Conservation (phyloP, 2,797 vertebrate genomes). For the Trematomus bernacchii region DNA sequence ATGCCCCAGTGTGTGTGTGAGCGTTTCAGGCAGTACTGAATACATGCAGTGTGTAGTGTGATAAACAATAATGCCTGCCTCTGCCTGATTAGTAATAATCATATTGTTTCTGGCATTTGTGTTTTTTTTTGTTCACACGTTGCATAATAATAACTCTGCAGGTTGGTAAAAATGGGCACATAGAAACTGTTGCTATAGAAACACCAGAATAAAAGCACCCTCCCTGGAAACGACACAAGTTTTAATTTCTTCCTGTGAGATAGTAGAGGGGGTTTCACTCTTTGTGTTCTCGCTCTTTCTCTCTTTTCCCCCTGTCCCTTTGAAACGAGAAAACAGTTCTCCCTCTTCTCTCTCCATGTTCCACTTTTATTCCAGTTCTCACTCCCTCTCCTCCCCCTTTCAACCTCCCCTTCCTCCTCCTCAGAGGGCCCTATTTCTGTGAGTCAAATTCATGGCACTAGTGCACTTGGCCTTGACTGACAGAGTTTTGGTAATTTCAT, state of each 20-base stretch:
- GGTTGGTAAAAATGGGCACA: constrained; percentile 75
- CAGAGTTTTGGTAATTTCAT: constrained; percentile 65
- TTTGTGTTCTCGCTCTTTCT: constrained; percentile 49
- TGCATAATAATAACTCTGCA: constrained; percentile 78
- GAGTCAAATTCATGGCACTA: constrained; percentile 56
- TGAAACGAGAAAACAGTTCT: constrained; percentile 64
- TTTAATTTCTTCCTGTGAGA: constrained; percentile 76
- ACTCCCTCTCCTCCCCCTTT: constrained; percentile 45
- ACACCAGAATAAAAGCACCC: constrained; percentile 80
- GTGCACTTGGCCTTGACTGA: constrained; percentile 60
- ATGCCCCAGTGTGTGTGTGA: neutral
- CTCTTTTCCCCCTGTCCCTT: constrained; percentile 36
- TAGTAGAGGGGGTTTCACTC: constrained; percentile 62
- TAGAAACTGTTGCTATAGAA: constrained; percentile 83
- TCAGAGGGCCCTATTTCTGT: constrained; percentile 51
- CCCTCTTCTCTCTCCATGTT: constrained; percentile 56
- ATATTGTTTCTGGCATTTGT: constrained; percentile 60
- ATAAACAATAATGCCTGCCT: constrained; percentile 27
- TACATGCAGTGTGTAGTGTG: neutral
- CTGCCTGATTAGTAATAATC: constrained; percentile 63
- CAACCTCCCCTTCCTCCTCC: constrained; percentile 40
- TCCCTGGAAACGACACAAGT: constrained; percentile 80
- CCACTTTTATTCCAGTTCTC: constrained; percentile 62
- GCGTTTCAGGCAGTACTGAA: neutral
- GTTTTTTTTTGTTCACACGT: constrained; percentile 50